Evolutionary conservation across 2,888 invertebrate genomes (phyloP), one percentile per base, ranked within the genome.

Genomic region (Zygothrica quintamaculata): DNA sequence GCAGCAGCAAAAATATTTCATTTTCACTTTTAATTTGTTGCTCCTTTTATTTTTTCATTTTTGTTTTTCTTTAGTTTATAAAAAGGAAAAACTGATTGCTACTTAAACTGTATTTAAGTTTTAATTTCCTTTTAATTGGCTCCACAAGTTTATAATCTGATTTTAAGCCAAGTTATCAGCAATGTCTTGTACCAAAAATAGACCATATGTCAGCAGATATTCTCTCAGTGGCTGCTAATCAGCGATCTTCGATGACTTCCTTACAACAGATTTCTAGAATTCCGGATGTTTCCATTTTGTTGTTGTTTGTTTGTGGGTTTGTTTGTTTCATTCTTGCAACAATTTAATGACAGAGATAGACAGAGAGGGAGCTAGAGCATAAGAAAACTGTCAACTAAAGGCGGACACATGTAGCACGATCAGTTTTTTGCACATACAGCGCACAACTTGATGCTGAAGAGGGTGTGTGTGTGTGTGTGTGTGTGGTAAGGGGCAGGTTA

Each of bases 311-410:
- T 33, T 29, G 4, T 29, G 5, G n/a, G n/a, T n/a, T 29, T 29
- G 1, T 29, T 29, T 50, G 26, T 5, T 39, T 7, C n/a, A 11
- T 18, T 59, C 65, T 76, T 68, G 58, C 77, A 74, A 56, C 69
- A 65, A 61, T 74, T 76, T 77, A 76, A 74, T 76, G 75, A 76
- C 51, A 39, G 57, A 60, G 77, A 77, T 74, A 81, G 77, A 79
- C 82, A 77, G 71, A 74, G 71, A 74, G n/a, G n/a, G n/a, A n/a
- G n/a, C n/a, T n/a, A n/a, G 70, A 82, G 67, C 79, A 78, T 74
- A 86, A 78, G 84, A 77, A 80, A 88, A 86, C 88, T 88, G 88
- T 88, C 89, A 88, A 77, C 80, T 72, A 71, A 33, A 65, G 46
- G 67, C 66, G 80, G 84, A 81, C 80, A 81, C 80, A 82, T 82